Evolutionary conservation across 2,113 vertebrate species (phyloP).

Genomic region (Pelodiscus sinensis): DNA sequence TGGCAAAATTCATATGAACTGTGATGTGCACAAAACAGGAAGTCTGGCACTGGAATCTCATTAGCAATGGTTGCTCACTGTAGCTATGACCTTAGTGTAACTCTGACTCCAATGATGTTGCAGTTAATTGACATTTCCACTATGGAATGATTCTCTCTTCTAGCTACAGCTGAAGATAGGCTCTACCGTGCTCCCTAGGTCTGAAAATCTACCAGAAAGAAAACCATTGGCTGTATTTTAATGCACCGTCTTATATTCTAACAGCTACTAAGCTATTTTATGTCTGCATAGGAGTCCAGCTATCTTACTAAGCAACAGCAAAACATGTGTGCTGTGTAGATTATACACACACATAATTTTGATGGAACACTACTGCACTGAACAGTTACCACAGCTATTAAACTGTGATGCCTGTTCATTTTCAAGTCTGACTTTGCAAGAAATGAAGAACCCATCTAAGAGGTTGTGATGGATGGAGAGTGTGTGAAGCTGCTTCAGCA

Average conservation of each 20-base stretch:
- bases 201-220: background rate
- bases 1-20: slow-evolving; percentile 25
- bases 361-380: background rate
- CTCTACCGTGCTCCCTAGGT: background rate
- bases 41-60: background rate
- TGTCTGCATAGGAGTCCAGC: background rate
- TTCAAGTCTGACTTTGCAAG: background rate
- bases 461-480: background rate
- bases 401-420: accelerated
- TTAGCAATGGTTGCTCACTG: slow-evolving; percentile 26
- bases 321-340: background rate
- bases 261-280: background rate
- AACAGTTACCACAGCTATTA: background rate
- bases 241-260: background rate
- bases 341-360: background rate
- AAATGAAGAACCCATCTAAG: background rate
- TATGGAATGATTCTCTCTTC: background rate
- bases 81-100: slow-evolving; percentile 37
- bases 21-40: slow-evolving; percentile 16
- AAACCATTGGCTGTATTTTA: background rate
- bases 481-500: background rate
- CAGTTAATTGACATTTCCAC: background rate
- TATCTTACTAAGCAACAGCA: background rate
- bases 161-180: background rate
- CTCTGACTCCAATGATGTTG: background rate